Base-by-base conservation (phyloP, 2,888 invertebrate species). In the Epirrita christyi region DNA sequence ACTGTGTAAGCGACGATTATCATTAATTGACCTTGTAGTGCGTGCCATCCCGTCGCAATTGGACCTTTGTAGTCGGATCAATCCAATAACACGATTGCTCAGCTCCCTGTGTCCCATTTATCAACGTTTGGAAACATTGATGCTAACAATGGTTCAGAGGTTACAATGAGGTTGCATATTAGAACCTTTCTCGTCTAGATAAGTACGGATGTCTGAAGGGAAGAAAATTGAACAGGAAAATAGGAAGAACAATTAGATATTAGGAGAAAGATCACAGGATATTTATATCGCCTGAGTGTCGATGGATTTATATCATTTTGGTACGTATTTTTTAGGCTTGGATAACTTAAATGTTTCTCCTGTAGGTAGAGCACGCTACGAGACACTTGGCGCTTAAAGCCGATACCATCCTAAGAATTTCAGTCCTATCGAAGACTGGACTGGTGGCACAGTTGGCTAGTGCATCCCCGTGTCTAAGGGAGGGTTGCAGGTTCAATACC, bases 41-140 rank as follows among this genome's bases (percentile, higher is more conserved):
- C 71, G 80, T 78, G 80, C 77, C 77, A 79, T 77, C 76, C 79
- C 75, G 43, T 71, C 32, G 32, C 32, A 32, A 88, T 87, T 85
- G 85, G 80, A 66, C 82, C 85, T 88, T 87, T 88, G 87, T 87
- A 78, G 75, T 71, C 68, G 78, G 76, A 84, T 85, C 81, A 85
- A 84, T 82, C 75, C 81, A 82, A 85, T 85, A 83, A 85, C 78
- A 80, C 59, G 70, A 68, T 69, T 64, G 70, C 73, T 62, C 66
- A 69, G 71, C 71, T 75, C 71, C n/a, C 72, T 73, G 68, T 67
- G 63, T 66, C 65, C 68, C 68, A 63, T 68, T 70, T 72, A 71
- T 70, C 67, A 66, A 61, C 44, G 61, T 65, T 64, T 64, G 59
- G 65, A 63, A 60, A 66, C 59, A 64, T 54, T 58, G 60, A 40